Evolutionary conservation across 2,113 vertebrate species (phyloP), one percentile per base, ranked within the genome.

Genomic region (Chinchilla lanigera): DNA sequence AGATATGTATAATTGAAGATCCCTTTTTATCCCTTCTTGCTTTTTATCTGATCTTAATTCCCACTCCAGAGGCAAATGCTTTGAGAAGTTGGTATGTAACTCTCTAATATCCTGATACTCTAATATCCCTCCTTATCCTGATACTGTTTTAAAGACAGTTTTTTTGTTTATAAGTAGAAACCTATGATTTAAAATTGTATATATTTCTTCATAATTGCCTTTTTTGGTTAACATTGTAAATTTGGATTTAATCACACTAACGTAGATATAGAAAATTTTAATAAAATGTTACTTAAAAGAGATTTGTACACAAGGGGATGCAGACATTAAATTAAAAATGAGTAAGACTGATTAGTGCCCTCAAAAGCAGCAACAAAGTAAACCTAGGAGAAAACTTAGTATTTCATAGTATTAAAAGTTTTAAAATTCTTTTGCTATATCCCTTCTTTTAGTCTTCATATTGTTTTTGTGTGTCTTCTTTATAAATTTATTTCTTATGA

Each of bases 51-150:
- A 20, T 85, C 19, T 63, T 78, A 50, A 50, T 80, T 89, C 33
- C 82, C 19, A 73, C 5, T 54, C 56, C 28, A 94, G 61, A 35
- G 24, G 35, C 38, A 60, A 92, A 52, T 4, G 14, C n/a, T 71
- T 33, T 47, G 44, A 93, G 61, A 73, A 75, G 11, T 58, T 87
- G 28, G 33, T 56, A 28, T 26, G 8, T 12, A 58, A 73, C 17
- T 52, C 75, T 84, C 47, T 35, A 73, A 16, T n/a, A 71, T 87
- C 60, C 52, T 90, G 82, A 93, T 65, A 93, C 35, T n/a, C n/a
- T n/a, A n/a, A n/a, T n/a, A n/a, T n/a, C n/a, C n/a, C n/a, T 88
- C 61, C 26, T 93, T n/a, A 71, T 87, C 60, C 52, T 90, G 82
- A 93, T 65, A 93, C 35, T n/a, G 80, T 93, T 88, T 80, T 19